phyloP scores from a whole-genome alignment of 2,113 vertebrate genomes.

The Aspidoscelis tigris region DNA sequence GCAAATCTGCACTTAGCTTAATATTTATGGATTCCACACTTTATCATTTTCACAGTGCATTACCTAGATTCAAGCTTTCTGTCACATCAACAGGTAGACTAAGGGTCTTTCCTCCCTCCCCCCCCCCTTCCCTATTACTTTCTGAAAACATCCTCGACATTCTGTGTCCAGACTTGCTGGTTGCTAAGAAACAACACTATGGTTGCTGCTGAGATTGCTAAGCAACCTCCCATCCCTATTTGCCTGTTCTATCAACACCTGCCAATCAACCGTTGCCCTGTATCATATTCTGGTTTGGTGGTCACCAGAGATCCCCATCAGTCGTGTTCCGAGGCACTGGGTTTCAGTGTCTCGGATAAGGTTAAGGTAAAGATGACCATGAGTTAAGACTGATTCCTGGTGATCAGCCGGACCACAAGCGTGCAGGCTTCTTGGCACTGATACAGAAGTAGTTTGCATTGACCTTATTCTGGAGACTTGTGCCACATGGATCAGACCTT shows the following conservation, averaged over 20 bases:
- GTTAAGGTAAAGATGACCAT: no score
- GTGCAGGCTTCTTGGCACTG: no score
- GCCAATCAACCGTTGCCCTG: conserved; percentile 24
- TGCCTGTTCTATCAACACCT: conserved; percentile 33
- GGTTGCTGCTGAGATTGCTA: conserved; percentile 22
- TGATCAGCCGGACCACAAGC: no score
- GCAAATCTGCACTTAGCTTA: not conserved
- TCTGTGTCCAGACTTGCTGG: conserved; percentile 28
- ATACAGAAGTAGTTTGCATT: no score
- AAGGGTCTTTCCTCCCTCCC: not conserved
- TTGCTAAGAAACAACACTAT: conserved; percentile 35
- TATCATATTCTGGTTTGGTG: not conserved
- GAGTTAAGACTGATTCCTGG: no score
- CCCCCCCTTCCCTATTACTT: not conserved
- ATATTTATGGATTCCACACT: not conserved
- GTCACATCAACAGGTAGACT: not conserved
- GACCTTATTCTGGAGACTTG: no score
- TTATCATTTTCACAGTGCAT: not conserved
- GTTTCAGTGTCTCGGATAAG: no score
- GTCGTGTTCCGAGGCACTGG: no score
- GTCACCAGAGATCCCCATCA: no score
- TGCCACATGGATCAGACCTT: no score
- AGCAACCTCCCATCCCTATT: conserved; percentile 17
- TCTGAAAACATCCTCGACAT: conserved; percentile 26
- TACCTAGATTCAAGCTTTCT: not conserved